These are phyloP conservation scores for Rugalucina vietnamica DNA, from an alignment of 2,888 invertebrate species.

Conservation along the genomic window DNA sequence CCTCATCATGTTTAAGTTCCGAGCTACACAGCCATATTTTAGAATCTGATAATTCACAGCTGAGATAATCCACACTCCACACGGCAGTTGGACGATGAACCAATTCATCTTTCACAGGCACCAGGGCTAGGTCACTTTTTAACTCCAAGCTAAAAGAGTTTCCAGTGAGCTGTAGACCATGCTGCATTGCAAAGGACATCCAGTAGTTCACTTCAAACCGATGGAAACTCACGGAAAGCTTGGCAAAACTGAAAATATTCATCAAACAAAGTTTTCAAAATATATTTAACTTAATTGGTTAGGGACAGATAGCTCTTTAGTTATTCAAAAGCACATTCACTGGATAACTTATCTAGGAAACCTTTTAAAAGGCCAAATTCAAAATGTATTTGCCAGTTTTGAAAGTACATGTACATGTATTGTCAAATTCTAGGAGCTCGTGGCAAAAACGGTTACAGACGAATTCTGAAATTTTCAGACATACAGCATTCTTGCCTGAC, in stretches of 20 bases:
- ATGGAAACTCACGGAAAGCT: slow-evolving; percentile 94
- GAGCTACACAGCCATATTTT: slow-evolving; percentile 85
- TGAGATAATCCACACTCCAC: slow-evolving; percentile 97
- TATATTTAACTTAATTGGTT: too few relatives aligned
- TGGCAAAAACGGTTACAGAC: too few relatives aligned
- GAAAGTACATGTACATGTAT: too few relatives aligned
- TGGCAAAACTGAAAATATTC: slow-evolving; percentile 85
- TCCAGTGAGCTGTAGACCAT: slow-evolving; percentile 86
- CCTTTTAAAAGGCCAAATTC: too few relatives aligned
- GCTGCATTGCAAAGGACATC: slow-evolving; percentile 98
- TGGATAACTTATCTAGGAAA: too few relatives aligned
- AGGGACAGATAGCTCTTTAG: background rate
- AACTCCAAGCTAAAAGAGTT: slow-evolving; percentile 77
- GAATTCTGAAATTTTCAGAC: too few relatives aligned
- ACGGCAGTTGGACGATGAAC: slow-evolving; percentile 93
- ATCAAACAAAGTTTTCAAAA: too few relatives aligned
- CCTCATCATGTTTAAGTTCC: slow-evolving; percentile 56
- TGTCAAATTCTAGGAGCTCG: too few relatives aligned
- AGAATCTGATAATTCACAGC: slow-evolving; percentile 89
- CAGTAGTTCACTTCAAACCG: slow-evolving; percentile 93
- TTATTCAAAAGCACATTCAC: background rate
- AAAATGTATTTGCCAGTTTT: too few relatives aligned
- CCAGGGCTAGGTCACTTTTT: slow-evolving; percentile 86
- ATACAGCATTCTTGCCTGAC: too few relatives aligned
- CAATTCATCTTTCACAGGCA: slow-evolving; percentile 91